Evolutionary conservation across 2,888 invertebrate genomes (phyloP).

Genomic region (Calameuta pallipes): DNA sequence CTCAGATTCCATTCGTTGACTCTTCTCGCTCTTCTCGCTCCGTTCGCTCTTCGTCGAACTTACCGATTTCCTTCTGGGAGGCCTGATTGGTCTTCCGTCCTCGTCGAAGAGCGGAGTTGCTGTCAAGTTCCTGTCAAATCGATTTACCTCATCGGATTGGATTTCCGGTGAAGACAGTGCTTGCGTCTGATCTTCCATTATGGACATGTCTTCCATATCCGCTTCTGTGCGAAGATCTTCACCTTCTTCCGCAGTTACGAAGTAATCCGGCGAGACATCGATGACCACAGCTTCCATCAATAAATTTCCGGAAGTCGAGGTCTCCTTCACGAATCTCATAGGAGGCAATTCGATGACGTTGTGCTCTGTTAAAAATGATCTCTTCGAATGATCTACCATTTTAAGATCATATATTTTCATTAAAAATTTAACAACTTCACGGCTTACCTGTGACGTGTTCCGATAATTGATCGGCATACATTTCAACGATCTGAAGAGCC

Average conservation of each 20-base stretch:
- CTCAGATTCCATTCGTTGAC: slow-evolving; percentile 52
- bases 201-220: slow-evolving; percentile 86
- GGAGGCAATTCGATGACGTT: slow-evolving; percentile 90
- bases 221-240: slow-evolving; percentile 89
- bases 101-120: slow-evolving; percentile 68
- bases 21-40: slow-evolving; percentile 61
- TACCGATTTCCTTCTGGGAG: slow-evolving; percentile 76
- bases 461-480: slow-evolving; percentile 93
- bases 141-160: slow-evolving; percentile 32
- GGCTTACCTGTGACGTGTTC: slow-evolving; percentile 80
- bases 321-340: slow-evolving; percentile 88
- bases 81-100: slow-evolving; percentile 70
- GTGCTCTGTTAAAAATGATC: slow-evolving; percentile 70
- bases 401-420: background rate
- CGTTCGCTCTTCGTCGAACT: slow-evolving; percentile 61
- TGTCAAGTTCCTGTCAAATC: slow-evolving; percentile 19
- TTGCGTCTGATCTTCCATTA: slow-evolving; percentile 79
- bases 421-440: background rate
- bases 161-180: slow-evolving; percentile 67
- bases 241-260: slow-evolving; percentile 82
- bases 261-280: slow-evolving; percentile 88
- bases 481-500: slow-evolving; percentile 90
- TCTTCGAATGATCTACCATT: background rate
- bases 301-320: slow-evolving; percentile 87
- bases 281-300: slow-evolving; percentile 93